phyloP scores from a whole-genome alignment of 1,140 invertebrate genomes.

The Drosophila bifasciata region DNA sequence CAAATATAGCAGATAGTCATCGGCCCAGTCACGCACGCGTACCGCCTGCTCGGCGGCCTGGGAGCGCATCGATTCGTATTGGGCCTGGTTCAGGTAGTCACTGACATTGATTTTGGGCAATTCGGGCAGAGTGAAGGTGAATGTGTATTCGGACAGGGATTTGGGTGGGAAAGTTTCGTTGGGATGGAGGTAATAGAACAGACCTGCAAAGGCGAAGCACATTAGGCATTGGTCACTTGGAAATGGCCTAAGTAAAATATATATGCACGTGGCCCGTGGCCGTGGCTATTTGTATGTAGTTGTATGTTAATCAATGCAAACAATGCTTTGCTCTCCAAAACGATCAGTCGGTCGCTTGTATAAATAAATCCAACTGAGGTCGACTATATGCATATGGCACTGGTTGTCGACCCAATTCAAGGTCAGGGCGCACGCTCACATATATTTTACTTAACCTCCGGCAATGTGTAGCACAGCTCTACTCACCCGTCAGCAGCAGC shows the following conservation, averaged over 20 bases:
- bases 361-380: conserved; percentile 42
- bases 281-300: no score
- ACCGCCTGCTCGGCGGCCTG: conserved; percentile 68
- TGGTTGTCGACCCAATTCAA: conserved; percentile 27
- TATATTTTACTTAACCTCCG: conserved; percentile 48
- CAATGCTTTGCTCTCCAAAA: conserved; percentile 2
- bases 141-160: conserved; percentile 61
- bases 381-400: conserved; percentile 37
- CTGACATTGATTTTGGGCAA: conserved; percentile 65
- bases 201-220: conserved; percentile 66
- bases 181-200: conserved; percentile 82
- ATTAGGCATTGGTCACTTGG: conserved; percentile 27
- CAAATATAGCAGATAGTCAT: conserved; percentile 78
- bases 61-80: conserved; percentile 62
- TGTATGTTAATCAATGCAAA: no score
- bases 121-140: conserved; percentile 63
- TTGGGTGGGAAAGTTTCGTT: conserved; percentile 81
- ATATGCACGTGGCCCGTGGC: conserved; percentile 9
- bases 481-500: conserved; percentile 85
- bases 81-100: conserved; percentile 67
- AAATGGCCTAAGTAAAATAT: conserved; percentile 50
- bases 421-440: conserved; percentile 35
- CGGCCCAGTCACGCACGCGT: conserved; percentile 74
- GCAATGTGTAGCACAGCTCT: neutral
- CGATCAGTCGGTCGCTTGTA: conserved; percentile 26